Evolutionary conservation across 2,113 vertebrate species (phyloP).

Genomic region (Patagioenas fasciata): DNA sequence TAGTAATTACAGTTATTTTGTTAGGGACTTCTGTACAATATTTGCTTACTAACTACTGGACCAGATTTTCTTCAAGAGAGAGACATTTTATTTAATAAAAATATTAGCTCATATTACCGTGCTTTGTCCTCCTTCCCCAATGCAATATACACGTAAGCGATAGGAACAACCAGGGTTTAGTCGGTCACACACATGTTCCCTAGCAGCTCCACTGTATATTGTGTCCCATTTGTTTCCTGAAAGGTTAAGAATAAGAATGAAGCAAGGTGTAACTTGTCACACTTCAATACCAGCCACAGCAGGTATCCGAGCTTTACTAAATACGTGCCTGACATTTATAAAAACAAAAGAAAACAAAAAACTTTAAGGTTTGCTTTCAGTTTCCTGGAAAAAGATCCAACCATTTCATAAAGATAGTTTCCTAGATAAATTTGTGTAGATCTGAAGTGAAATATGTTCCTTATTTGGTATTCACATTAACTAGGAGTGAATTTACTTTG

Average conservation of each 20-base stretch:
- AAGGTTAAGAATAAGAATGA: slow-evolving; percentile 50
- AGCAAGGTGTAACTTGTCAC: slow-evolving; percentile 4
- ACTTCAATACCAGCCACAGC: slow-evolving; percentile 11
- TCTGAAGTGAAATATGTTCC: slow-evolving; percentile 28
- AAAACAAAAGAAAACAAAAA: background rate
- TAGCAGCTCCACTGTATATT: slow-evolving; percentile 85
- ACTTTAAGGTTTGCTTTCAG: background rate
- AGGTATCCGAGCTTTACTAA: slow-evolving; percentile 32
- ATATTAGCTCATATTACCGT: slow-evolving; percentile 77
- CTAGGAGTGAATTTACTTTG: slow-evolving; percentile 43
- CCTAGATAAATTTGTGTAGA: slow-evolving; percentile 16
- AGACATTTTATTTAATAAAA: background rate
- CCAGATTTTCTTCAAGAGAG: background rate
- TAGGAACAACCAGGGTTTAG: slow-evolving; percentile 90
- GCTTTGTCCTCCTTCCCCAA: slow-evolving; percentile 94
- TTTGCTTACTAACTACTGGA: background rate
- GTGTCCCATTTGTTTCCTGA: slow-evolving; percentile 89
- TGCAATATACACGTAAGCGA: slow-evolving; percentile 87
- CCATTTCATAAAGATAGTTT: background rate
- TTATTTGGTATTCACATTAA: slow-evolving; percentile 15
- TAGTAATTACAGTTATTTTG: background rate
- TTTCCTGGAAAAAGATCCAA: slow-evolving; percentile 60
- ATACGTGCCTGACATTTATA: background rate
- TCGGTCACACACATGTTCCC: slow-evolving; percentile 90
- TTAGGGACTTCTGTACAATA: background rate